Base-by-base conservation (phyloP, 2,113 vertebrate species). In the Fregata magnificens region DNA sequence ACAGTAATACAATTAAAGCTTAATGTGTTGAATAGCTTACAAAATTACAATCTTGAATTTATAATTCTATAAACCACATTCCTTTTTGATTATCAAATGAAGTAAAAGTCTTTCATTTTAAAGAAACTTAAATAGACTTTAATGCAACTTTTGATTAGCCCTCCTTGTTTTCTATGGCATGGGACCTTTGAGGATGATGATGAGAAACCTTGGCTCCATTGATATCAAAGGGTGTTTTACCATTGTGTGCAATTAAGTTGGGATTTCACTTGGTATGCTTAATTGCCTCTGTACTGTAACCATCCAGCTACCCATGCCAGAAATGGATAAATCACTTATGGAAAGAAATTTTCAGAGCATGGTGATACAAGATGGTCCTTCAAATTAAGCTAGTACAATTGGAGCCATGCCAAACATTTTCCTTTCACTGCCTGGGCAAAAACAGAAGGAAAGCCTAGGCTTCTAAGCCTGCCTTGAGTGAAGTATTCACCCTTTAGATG, bases 261-360 rank as follows among this genome's bases (percentile, higher is more conserved):
- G 65, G 56, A 97, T 89, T 91, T 95, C 56, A 91, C 69, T 67
- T 19, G 56, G 45, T 38, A 53, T 55, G 7, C 13, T 82, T 91
- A 79, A 90, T 72, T 93, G 84, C 83, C 79, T 84, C 62, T 73
- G 78, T 32, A 47, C 40, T 49, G 63, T 11, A 85, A 44, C 56
- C 71, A 89, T 61, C 24, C n/a, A 80, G 61, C 65, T 73, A 76
- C 16, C 45, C 85, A 69, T 76, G 70, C 70, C 86, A 91, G 22
- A 82, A 82, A 19, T 9, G 32, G 89, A 55, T 82, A 89, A 87
- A 93, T 87, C 84, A 53, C 72, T 93, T 84, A 62, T 40, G 70
- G 53, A 95, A 91, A 87, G 58, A 70, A 76, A 82, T 93, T 94
- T 95, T 79, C 81, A 85, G 89, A 91, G 53, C 50, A 73, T 20